Evolutionary conservation across 1,140 invertebrate species (phyloP).

Genomic region (Ephestia elutella): DNA sequence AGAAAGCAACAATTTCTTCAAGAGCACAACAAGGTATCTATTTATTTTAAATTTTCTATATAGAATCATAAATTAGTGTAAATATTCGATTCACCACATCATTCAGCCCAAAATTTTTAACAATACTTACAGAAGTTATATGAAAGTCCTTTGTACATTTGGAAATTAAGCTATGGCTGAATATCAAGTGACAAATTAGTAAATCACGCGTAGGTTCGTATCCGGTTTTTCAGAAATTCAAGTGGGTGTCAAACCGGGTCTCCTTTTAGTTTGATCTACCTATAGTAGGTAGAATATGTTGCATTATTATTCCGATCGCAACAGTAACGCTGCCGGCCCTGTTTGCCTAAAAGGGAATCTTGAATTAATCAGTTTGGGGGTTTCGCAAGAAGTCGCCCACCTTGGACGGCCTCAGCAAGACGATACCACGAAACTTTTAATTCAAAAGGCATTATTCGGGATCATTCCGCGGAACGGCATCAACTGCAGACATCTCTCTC

Average conservation of each 20-base stretch:
- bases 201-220: neutral
- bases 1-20: conserved; percentile 92
- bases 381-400: conserved; percentile 57
- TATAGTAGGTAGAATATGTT: conserved; percentile 24
- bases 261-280: neutral
- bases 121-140: neutral
- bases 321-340: conserved; percentile 44
- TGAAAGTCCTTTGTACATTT: conserved; percentile 6
- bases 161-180: neutral
- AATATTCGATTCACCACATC: neutral
- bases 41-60: conserved; percentile 24
- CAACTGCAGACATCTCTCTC: conserved; percentile 68
- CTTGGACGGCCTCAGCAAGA: conserved; percentile 42
- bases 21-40: conserved; percentile 87
- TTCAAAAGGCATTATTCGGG: conserved; percentile 69
- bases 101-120: neutral
- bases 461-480: conserved; percentile 68
- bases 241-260: neutral
- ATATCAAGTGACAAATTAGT: neutral
- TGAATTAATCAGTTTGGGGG: conserved; percentile 60
- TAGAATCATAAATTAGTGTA: neutral
- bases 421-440: conserved; percentile 44
- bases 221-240: conserved; percentile 3
- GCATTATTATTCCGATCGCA: conserved; percentile 60
- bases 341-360: conserved; percentile 67